Evolutionary conservation across 2,888 invertebrate genomes (phyloP), one percentile per base, ranked within the genome.

Genomic region (Drosophila mayaguana): DNA sequence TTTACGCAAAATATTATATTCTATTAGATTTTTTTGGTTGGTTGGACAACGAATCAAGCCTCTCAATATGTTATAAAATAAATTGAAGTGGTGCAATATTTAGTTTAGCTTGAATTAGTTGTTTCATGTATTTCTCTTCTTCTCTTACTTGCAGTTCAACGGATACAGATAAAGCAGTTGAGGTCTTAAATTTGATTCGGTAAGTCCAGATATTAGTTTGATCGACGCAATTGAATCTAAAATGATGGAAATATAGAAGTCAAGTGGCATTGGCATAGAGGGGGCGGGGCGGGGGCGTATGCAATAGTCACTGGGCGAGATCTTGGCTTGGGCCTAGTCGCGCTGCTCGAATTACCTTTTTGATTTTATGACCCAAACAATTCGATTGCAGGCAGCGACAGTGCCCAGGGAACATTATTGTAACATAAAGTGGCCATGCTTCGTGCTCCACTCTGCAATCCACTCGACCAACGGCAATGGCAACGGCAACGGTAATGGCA

Each of bases 351-450:
- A 89, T 81, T 82, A 90, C 83, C 88, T 84, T 90, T 89, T 88
- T 81, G 86, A 91, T 82, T 91, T 91, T 91, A 91, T 90, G 82
- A 79, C 85, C 87, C 82, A 88, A 88, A 86, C 89, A 87, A 91
- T 91, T 91, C 82, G 88, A 87, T 89, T 87, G 82, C 75, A 71
- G 72, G 68, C 75, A 68, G 65, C 59, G 63, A 55, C 80, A 78
- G 78, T 79, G 87, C 79, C 80, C 81, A 80, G 90, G 90, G 91
- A 91, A 78, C 91, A 86, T 88, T 88, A 86, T 87, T 88, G 90
- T 90, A 88, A 83, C 90, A 88, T 89, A 89, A 91, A 91, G 88
- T 80, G 90, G 80, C 70, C 80, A 70, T 75, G 64, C 64, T 46
- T 36, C 59, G 61, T 70, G 36, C 59, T 46, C 36, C 25, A 36